Percentiles rank a stretch among this genome's conserved stretches.
These are phyloP conservation scores for Epizoanthus scotinus DNA, from an alignment of 92 coral and sea anemone species.

Conservation along the genomic window DNA sequence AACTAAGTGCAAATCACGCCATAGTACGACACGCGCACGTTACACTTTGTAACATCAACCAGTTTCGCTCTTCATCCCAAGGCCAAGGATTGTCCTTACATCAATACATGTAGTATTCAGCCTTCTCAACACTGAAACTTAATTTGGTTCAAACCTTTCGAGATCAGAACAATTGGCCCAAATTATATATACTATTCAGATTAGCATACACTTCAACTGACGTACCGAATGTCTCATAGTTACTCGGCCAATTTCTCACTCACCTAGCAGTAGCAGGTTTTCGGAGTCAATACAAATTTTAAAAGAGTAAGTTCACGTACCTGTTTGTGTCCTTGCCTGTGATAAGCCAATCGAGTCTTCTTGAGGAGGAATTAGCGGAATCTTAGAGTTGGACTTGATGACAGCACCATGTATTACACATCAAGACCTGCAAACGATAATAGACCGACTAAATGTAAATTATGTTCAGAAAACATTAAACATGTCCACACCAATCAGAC, in stretches of 20 bases:
- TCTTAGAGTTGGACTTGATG: constrained; percentile 28
- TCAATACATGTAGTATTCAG: background rate
- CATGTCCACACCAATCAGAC: constrained; percentile 40
- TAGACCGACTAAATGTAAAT: constrained; percentile 43
- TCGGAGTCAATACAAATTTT: background rate
- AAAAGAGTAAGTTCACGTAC: constrained; percentile 14
- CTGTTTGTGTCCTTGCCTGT: constrained; percentile 25
- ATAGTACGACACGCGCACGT: background rate
- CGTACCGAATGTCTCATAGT: background rate
- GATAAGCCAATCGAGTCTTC: constrained; percentile 24
- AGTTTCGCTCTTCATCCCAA: background rate
- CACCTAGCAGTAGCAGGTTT: background rate
- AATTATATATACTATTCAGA: background rate
- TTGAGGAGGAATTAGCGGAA: constrained; percentile 9
- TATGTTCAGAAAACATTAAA: constrained; percentile 33
- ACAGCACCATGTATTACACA: constrained; percentile 33
- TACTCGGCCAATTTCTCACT: background rate
- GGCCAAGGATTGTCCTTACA: background rate
- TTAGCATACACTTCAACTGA: constrained; percentile 18
- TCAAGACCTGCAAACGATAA: constrained; percentile 45
- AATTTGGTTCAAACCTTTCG: background rate
- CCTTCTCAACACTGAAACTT: background rate
- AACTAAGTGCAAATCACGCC: constrained; percentile 20
- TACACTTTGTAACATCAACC: background rate
- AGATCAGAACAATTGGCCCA: background rate